A percentile compares a stretch with the other conserved stretches of the same genome.
These are phyloP conservation scores for Procavia capensis DNA, from an alignment of 2,113 vertebrate species.

Conservation along the genomic window DNA sequence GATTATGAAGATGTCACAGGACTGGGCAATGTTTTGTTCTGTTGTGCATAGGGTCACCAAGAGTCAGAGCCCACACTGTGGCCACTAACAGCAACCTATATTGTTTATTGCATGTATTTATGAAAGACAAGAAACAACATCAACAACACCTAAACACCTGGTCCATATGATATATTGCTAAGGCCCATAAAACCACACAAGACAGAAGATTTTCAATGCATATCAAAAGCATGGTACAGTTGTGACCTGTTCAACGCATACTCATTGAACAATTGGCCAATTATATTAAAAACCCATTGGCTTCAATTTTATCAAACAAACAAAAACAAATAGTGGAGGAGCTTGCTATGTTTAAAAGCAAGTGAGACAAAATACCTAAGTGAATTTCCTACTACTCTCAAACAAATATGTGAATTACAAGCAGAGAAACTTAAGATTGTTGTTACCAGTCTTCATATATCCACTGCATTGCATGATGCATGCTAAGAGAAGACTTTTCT, in stretches of 20 bases:
- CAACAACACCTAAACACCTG: neutral
- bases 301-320: neutral
- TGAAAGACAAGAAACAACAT: slow-evolving; percentile 7
- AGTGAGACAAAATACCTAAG: slow-evolving; percentile 14
- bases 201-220: neutral
- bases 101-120: neutral
- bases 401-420: neutral
- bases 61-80: neutral
- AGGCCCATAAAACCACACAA: neutral
- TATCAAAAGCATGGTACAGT: neutral
- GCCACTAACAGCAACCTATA: neutral
- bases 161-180: neutral
- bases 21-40: neutral
- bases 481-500: neutral
- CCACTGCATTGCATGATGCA: neutral
- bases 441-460: neutral
- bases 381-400: neutral
- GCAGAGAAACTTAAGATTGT: neutral
- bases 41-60: neutral
- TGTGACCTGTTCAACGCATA: neutral
- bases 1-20: neutral
- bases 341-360: neutral
- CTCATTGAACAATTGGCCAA: neutral
- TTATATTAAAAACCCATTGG: neutral
- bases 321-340: neutral